phyloP scores from a whole-genome alignment of 2,888 invertebrate species.

The Lissonota sp. region DNA sequence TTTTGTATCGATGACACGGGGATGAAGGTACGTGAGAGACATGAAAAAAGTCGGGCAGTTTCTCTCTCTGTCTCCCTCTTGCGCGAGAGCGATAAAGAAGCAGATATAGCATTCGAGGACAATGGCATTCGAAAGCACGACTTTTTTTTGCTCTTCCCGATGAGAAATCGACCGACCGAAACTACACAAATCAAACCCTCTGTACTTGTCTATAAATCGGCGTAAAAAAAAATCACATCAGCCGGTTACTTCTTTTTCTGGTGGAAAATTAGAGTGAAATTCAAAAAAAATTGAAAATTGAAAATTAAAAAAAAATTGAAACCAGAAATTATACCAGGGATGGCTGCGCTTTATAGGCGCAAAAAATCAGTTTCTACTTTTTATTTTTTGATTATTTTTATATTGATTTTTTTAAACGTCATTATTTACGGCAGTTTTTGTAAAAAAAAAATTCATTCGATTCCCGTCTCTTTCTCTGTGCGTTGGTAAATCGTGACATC shows the following conservation, averaged over 20 bases:
- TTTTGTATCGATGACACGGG: constrained; percentile 45
- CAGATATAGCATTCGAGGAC: constrained; percentile 22
- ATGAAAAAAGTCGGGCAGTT: not conserved
- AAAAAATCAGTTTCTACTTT: no score
- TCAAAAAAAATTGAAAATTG: no score
- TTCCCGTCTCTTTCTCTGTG: not conserved
- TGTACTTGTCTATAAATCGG: not conserved
- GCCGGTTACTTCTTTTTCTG: no score
- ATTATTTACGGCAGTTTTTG: no score
- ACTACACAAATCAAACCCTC: not conserved
- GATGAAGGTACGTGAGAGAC: constrained; percentile 1
- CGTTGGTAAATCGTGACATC: constrained; percentile 12
- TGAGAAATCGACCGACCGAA: constrained; percentile 11
- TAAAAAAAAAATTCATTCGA: not conserved
- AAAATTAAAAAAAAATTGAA: no score
- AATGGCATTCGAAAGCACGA: constrained; percentile 33
- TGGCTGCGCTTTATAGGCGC: no score
- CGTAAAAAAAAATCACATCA: no score
- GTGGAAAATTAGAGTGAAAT: no score
- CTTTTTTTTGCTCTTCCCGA: constrained; percentile 18
- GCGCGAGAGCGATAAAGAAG: constrained; percentile 10
- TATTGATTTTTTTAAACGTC: no score
- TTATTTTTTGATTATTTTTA: no score
- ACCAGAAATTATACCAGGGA: no score
- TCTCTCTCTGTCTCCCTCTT: not conserved